Evolutionary conservation across 2,113 vertebrate genomes (phyloP).

Genomic region (Marmota flaviventris): DNA sequence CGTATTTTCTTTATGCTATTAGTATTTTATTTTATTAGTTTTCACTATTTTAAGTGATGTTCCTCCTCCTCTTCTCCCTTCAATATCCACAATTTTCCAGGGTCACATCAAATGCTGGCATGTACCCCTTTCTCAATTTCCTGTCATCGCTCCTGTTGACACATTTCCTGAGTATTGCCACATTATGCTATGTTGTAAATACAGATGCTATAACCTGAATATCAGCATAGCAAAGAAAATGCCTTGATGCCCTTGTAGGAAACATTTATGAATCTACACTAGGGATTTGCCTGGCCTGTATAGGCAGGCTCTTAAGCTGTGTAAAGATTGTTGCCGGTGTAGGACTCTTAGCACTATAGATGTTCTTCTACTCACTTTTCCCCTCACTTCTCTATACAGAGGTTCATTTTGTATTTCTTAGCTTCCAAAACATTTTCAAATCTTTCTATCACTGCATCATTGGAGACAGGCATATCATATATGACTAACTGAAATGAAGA

Average conservation of each 20-base stretch:
- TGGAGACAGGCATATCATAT: not conserved
- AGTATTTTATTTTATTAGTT: too few relatives aligned
- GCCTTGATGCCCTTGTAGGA: not conserved
- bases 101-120: not conserved
- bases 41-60: not conserved
- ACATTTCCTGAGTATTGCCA: not conserved
- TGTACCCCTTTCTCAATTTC: not conserved
- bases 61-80: not conserved
- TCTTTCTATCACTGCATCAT: not conserved
- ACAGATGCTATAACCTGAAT: not conserved
- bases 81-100: not conserved
- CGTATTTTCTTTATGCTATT: not conserved
- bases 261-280: not conserved
- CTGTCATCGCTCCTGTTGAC: not conserved
- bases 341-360: not conserved
- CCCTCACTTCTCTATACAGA: not conserved
- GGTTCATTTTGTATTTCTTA: not conserved
- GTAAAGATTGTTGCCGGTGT: not conserved
- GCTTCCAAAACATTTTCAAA: not conserved
- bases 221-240: not conserved
- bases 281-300: not conserved
- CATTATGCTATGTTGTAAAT: not conserved
- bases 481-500: not conserved
- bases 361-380: not conserved
- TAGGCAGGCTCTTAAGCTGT: not conserved